These are phyloP conservation scores for Cathartes aura DNA, from an alignment of 2,113 vertebrate species.

Conservation along the genomic window DNA sequence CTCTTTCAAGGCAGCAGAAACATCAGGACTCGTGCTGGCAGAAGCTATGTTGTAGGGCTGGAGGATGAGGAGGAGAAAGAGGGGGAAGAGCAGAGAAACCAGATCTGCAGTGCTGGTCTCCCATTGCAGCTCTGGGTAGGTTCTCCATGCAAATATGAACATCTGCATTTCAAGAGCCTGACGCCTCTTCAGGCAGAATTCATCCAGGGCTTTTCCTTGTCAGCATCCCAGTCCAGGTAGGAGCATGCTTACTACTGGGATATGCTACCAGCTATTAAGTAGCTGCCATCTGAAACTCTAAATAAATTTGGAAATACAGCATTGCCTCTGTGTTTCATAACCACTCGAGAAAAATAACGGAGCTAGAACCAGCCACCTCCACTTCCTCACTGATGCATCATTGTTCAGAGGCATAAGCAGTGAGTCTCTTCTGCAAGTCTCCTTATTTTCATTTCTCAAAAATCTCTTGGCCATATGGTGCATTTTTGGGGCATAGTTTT, in stretches of 20 bases:
- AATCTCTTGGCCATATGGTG: background rate
- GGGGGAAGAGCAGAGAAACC: background rate
- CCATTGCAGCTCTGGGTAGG: background rate
- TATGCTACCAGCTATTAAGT: background rate
- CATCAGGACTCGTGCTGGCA: fast-evolving
- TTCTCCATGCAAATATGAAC: background rate
- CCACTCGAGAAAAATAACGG: background rate
- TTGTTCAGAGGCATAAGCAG: background rate
- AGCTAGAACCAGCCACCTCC: background rate
- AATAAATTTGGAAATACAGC: background rate
- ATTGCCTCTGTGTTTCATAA: background rate
- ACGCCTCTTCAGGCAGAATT: background rate
- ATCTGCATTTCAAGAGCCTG: background rate
- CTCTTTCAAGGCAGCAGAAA: background rate
- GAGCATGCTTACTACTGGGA: background rate
- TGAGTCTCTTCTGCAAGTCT: background rate
- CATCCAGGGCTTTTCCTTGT: background rate
- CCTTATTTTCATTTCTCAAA: background rate
- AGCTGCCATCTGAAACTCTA: background rate
- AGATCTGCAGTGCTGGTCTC: background rate
- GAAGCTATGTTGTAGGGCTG: background rate
- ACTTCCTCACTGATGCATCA: background rate
- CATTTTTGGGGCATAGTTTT: background rate
- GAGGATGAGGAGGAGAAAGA: background rate
- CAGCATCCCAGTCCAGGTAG: background rate